These are phyloP conservation scores for Dryobates pubescens DNA, from an alignment of 2,797 vertebrate genomes.

Conservation along the genomic window DNA sequence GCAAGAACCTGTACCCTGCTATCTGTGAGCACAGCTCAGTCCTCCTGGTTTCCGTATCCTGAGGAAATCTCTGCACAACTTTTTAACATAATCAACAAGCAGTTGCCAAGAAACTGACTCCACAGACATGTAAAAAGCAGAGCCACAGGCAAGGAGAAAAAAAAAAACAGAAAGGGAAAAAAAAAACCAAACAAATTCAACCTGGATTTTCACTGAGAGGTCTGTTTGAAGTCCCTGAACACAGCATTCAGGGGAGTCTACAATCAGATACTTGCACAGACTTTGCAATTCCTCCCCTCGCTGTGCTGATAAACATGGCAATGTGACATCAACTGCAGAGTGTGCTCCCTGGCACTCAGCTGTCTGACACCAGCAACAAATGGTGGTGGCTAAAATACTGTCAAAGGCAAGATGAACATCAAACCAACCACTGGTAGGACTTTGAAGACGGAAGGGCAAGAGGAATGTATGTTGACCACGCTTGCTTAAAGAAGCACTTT, in stretches of 20 bases:
- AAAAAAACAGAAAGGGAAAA: too few relatives aligned
- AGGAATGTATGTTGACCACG: not conserved
- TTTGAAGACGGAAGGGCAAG: not conserved
- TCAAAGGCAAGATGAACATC: not conserved
- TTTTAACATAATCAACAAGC: not conserved
- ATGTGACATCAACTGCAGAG: not conserved
- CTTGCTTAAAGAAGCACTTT: not conserved
- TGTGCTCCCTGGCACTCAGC: not conserved
- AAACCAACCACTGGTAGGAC: not conserved
- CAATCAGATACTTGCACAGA: not conserved
- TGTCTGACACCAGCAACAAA: not conserved
- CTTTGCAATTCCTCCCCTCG: not conserved
- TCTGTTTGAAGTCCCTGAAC: not conserved
- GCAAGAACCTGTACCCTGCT: not conserved
- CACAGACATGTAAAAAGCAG: not conserved
- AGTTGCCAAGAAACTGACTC: constrained; percentile 21
- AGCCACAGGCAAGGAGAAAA: not conserved
- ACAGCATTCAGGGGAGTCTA: not conserved
- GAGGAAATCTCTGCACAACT: not conserved
- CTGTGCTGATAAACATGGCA: not conserved
- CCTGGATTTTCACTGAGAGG: not conserved
- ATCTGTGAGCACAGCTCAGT: not conserved
- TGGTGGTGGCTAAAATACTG: not conserved
- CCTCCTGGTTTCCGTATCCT: not conserved
- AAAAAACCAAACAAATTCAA: too few relatives aligned